Conservation (phyloP, 1,140 invertebrate genomes). For the Mylabris phalerata region DNA sequence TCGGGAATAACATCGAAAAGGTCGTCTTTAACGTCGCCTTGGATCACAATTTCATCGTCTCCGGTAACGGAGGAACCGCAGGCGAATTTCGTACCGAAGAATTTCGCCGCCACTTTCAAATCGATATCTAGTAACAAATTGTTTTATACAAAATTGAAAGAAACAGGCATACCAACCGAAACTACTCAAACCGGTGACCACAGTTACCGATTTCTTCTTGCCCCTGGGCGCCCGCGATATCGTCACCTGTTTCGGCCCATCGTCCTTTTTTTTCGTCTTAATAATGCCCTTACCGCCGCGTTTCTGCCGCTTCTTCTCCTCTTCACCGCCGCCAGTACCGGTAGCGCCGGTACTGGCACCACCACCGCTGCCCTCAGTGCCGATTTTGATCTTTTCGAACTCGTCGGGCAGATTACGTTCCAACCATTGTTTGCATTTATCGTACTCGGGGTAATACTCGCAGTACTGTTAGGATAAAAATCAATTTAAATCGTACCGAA, state of each 20-base stretch:
- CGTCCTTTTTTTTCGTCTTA: conserved; percentile 82
- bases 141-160: conserved; percentile 2
- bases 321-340: conserved; percentile 52
- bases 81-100: conserved; percentile 96
- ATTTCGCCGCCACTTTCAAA: conserved; percentile 95
- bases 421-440: conserved; percentile 95
- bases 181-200: conserved; percentile 77
- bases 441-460: conserved; percentile 96
- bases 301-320: conserved; percentile 91
- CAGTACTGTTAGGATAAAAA: conserved; percentile 68
- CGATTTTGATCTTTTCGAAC: conserved; percentile 80
- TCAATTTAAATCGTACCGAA: background rate
- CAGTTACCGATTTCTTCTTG: conserved; percentile 98
- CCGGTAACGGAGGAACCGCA: conserved; percentile 98
- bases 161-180: conserved; percentile 60
- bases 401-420: conserved; percentile 89
- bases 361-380: conserved; percentile 61
- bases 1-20: conserved; percentile 95
- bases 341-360: conserved; percentile 48
- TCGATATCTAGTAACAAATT: conserved; percentile 75
- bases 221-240: conserved; percentile 89
- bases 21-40: conserved; percentile 97
- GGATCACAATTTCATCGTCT: conserved; percentile 98
- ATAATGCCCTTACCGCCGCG: conserved; percentile 83
- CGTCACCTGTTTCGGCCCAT: conserved; percentile 69